These are phyloP conservation scores for Hippocampus comes DNA, from an alignment of 2,113 vertebrate genomes.

Conservation along the genomic window DNA sequence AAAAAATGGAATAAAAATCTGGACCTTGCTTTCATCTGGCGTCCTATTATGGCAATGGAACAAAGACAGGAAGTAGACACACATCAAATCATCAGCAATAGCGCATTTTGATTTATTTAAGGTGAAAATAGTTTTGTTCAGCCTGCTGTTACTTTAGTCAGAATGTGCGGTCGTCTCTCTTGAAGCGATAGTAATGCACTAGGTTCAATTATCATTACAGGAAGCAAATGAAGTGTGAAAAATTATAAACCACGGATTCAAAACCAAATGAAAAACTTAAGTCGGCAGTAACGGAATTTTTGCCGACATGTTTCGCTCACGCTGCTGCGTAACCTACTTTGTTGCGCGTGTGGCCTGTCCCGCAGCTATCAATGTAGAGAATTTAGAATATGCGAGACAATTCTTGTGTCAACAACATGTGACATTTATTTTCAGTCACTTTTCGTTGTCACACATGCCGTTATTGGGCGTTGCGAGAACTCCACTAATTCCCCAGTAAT, in stretches of 20 bases:
- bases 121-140: not conserved
- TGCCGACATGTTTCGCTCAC: not conserved
- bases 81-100: not conserved
- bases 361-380: not conserved
- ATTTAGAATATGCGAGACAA: not conserved
- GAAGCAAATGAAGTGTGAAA: not conserved
- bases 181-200: not conserved
- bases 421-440: conserved; percentile 5
- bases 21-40: not conserved
- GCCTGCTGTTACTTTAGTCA: not conserved
- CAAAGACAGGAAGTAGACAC: not conserved
- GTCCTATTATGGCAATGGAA: not conserved
- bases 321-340: not conserved
- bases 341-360: not conserved
- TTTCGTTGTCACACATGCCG: not conserved
- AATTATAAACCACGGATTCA: not conserved
- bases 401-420: not conserved
- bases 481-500: not conserved
- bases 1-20: too few relatives aligned
- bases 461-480: not conserved
- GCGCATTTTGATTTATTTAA: not conserved
- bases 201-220: not conserved
- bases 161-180: not conserved
- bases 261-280: not conserved
- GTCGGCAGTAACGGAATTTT: not conserved